Evolutionary conservation across 2,888 invertebrate genomes (phyloP).

Genomic region (Pinctada fucata): DNA sequence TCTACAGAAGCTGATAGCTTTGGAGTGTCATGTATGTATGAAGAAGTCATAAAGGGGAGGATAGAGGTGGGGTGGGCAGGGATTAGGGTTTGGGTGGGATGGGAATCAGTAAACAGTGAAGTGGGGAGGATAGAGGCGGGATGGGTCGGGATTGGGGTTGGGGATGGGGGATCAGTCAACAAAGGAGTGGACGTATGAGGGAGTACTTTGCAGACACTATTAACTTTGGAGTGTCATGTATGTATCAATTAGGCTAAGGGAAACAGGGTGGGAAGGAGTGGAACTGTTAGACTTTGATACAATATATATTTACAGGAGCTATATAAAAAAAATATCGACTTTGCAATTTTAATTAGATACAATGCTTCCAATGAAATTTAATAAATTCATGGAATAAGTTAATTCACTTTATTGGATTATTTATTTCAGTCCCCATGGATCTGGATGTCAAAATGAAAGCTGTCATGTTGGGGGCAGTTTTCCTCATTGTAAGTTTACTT

Average conservation of each 20-base stretch:
- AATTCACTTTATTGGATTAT: not conserved
- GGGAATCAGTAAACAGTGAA: slow-evolving; percentile 70
- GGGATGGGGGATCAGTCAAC: slow-evolving; percentile 69
- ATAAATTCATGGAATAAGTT: no score
- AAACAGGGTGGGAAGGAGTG: no score
- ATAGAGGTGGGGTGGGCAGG: not conserved
- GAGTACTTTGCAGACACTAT: slow-evolving; percentile 69
- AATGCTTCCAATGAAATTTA: no score
- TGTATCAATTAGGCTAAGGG: not conserved
- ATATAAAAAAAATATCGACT: not conserved
- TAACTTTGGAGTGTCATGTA: slow-evolving; percentile 71
- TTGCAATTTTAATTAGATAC: no score
- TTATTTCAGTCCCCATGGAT: slow-evolving; percentile 66
- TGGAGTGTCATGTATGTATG: slow-evolving; percentile 62
- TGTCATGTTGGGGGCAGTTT: slow-evolving; percentile 66
- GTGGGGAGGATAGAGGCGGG: slow-evolving; percentile 57
- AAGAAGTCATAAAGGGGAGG: not conserved
- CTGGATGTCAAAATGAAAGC: slow-evolving; percentile 71
- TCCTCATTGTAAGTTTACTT: slow-evolving; percentile 67
- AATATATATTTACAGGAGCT: no score
- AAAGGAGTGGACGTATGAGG: slow-evolving; percentile 65
- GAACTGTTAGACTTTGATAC: no score
- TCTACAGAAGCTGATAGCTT: slow-evolving; percentile 71
- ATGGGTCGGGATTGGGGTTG: slow-evolving; percentile 45
- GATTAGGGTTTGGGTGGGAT: slow-evolving; percentile 48